phyloP scores from a whole-genome alignment of 1,140 invertebrate species.

The Cyrtorhinus lividipennis region DNA sequence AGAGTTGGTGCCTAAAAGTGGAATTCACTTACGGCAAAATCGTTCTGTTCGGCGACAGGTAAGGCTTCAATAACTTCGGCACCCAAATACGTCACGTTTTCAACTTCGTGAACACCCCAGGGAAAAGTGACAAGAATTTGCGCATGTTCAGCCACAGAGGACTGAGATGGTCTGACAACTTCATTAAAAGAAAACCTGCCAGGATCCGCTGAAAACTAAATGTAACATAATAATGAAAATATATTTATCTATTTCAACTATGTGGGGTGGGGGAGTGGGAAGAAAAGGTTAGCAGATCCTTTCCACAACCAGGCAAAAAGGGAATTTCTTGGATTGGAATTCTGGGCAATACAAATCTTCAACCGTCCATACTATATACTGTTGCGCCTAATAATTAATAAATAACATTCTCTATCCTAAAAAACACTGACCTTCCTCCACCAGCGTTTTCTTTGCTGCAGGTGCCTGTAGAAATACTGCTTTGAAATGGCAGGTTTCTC shows the following conservation, averaged over 20 bases:
- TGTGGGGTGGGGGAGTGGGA: too few species aligned
- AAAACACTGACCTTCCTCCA: conserved; percentile 56
- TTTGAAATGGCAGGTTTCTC: conserved; percentile 30
- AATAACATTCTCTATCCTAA: too few species aligned
- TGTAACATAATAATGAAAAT: too few species aligned
- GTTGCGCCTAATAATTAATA: too few species aligned
- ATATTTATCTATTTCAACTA: too few species aligned
- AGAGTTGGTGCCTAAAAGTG: too few species aligned
- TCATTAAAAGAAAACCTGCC: conserved; percentile 43
- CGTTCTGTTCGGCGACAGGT: conserved; percentile 28
- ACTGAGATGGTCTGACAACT: conserved; percentile 30
- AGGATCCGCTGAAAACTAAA: conserved; percentile 48
- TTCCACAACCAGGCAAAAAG: too few species aligned
- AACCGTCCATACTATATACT: too few species aligned
- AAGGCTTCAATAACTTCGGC: conserved; percentile 20
- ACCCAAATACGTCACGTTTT: conserved; percentile 26
- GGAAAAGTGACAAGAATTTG: conserved; percentile 38
- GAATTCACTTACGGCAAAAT: conserved; percentile 29
- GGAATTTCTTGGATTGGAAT: too few species aligned
- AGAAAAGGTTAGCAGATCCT: too few species aligned
- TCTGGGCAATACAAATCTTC: too few species aligned
- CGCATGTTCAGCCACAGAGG: conserved; percentile 28
- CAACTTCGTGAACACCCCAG: conserved; percentile 29
- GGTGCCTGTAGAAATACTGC: conserved; percentile 49
- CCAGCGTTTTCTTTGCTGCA: conserved; percentile 61